Base-by-base conservation (phyloP, 2,888 invertebrate species). In the Lycophotia porphyrea region DNA sequence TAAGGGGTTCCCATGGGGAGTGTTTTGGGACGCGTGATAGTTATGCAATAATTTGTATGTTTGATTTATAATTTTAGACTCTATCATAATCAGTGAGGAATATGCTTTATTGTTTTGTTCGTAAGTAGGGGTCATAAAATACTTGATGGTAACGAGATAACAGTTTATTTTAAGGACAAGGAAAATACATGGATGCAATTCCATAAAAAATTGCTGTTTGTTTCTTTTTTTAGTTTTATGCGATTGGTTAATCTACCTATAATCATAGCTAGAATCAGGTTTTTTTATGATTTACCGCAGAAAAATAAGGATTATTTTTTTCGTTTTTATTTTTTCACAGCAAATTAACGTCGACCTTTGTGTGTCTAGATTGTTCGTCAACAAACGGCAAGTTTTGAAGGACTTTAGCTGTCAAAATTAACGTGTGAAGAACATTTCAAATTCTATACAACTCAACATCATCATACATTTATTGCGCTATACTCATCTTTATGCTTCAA, bases 311-410 rank as follows among this genome's bases (percentile, higher is more conserved):
- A n/a, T 52, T 27, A 21, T 5, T 24, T 65, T 7, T n/a, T 34
- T n/a, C n/a, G 21, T 49, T 70, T 63, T 61, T 55, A 0, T 8
- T 61, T 52, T 58, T 67, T 55, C 27, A 21, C 8, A 65, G 15
- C 49, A n/a, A 44, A 52, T 74, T 67, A 67, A 44, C 24, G 55
- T 31, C 47, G 27, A 64, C 72, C 79, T 78, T 78, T 63, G 42
- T 44, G 8, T 67, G 63, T 71, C 36, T n/a, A 71, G 42, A 61
- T 21, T 78, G 70, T 80, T 78, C 63, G 63, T 55, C 18, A 39
- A 8, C 24, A 84, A 71, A 66, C 65, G 18, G 49, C 36, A 34
- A 63, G 61, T 63, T 80, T 67, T 74, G 55, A 81, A 66, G 66
- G 68, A 67, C 60, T 31, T 39, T 47, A 44, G 65, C 36, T 49